Evolutionary conservation across 2,888 invertebrate species (phyloP).

Genomic region (Leptopilina syphax): DNA sequence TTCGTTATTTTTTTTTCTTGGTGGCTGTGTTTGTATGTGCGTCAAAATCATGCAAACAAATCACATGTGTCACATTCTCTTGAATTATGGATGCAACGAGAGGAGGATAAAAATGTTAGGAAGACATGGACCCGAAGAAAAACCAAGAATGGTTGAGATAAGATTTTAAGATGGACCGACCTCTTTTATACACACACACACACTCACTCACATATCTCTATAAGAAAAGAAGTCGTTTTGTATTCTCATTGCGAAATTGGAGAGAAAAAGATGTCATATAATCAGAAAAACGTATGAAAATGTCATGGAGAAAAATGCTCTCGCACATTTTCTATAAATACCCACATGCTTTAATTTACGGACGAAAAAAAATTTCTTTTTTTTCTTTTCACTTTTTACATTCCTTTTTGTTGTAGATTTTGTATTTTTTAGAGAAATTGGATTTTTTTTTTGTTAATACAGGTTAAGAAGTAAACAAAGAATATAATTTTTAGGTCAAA

Average conservation of each 20-base stretch:
- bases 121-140: not conserved
- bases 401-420: no score
- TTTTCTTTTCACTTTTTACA: no score
- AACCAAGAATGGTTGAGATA: not conserved
- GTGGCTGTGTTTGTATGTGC: not conserved
- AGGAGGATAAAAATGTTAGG: no score
- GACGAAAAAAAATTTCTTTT: not conserved
- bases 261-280: not conserved
- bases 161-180: not conserved
- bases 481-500: no score
- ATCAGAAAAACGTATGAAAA: not conserved
- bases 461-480: no score
- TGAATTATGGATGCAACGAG: conserved; percentile 18
- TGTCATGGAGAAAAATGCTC: not conserved
- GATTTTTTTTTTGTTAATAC: no score
- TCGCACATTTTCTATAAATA: not conserved
- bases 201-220: not conserved
- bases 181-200: not conserved
- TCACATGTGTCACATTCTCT: conserved; percentile 9
- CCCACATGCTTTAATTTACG: not conserved
- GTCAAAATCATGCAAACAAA: conserved; percentile 21
- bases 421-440: no score
- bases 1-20: not conserved
- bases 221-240: conserved; percentile 1
- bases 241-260: conserved; percentile 4